A percentile compares a stretch with the other conserved stretches of the same genome.
Conservation (phyloP, 2,797 vertebrate genomes). For the Bovichtus variegatus region DNA sequence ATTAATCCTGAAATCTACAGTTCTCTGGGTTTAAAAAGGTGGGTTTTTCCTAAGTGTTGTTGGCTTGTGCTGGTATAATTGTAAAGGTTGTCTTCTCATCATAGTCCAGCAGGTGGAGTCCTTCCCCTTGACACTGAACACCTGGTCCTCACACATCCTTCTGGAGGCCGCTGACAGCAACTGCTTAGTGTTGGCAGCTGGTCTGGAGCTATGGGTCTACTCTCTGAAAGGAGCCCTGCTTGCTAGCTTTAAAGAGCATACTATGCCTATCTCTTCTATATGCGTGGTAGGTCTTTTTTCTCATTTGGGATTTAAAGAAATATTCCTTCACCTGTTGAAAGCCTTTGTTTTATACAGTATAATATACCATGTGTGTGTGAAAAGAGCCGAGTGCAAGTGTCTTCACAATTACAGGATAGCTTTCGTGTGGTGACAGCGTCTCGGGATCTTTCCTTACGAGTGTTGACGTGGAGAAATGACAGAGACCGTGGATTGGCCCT, state of each 20-base stretch:
- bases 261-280: conserved; percentile 80
- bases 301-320: background rate
- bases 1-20: background rate
- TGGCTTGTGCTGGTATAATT: background rate
- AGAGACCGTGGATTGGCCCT: conserved; percentile 67
- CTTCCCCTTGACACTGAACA: conserved; percentile 66
- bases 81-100: conserved; percentile 8
- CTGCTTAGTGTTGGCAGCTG: conserved; percentile 76
- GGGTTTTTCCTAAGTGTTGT: background rate
- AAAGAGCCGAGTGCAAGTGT: background rate
- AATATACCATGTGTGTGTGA: background rate
- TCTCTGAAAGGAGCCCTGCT: conserved; percentile 84
- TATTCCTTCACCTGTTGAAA: background rate
- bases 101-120: conserved; percentile 80
- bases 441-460: conserved; percentile 83
- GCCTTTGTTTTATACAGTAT: background rate
- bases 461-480: conserved; percentile 81
- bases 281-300: conserved; percentile 85
- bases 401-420: conserved; percentile 75
- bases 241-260: conserved; percentile 87
- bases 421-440: conserved; percentile 86
- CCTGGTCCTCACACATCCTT: conserved; percentile 61
- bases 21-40: background rate
- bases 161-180: conserved; percentile 81
- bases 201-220: conserved; percentile 74